phyloP scores from a whole-genome alignment of 2,888 invertebrate genomes.

The Glyphotaelius pellucidus region DNA sequence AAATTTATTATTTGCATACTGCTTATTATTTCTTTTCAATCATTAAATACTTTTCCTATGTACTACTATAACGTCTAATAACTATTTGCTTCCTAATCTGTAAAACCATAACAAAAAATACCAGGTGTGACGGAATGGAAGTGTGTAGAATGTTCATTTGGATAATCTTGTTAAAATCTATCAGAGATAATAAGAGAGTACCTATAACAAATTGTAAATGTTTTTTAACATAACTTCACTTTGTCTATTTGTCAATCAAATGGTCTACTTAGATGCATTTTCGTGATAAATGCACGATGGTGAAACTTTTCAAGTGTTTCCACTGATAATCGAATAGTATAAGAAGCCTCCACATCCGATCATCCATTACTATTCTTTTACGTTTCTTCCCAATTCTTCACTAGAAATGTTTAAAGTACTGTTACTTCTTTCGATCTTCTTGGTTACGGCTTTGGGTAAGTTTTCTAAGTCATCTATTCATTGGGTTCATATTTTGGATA shows the following conservation, averaged over 20 bases:
- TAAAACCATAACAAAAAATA: too few relatives aligned
- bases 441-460: conserved; percentile 13
- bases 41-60: too few relatives aligned
- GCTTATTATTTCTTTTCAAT: too few relatives aligned
- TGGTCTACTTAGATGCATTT: neutral
- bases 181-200: too few relatives aligned
- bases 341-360: neutral
- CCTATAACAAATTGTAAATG: neutral
- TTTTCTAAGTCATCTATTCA: neutral
- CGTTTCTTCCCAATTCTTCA: conserved; percentile 65
- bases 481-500: too few relatives aligned
- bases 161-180: too few relatives aligned
- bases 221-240: neutral
- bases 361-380: neutral
- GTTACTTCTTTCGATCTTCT: neutral
- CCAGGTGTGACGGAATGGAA: too few relatives aligned
- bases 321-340: neutral
- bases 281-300: neutral
- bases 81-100: too few relatives aligned
- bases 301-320: neutral
- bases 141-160: too few relatives aligned
- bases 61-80: too few relatives aligned
- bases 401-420: conserved; percentile 71
- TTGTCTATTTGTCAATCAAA: neutral
- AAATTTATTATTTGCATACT: too few relatives aligned